Conservation (phyloP, 2,797 vertebrate genomes). For the Nasua narica region DNA sequence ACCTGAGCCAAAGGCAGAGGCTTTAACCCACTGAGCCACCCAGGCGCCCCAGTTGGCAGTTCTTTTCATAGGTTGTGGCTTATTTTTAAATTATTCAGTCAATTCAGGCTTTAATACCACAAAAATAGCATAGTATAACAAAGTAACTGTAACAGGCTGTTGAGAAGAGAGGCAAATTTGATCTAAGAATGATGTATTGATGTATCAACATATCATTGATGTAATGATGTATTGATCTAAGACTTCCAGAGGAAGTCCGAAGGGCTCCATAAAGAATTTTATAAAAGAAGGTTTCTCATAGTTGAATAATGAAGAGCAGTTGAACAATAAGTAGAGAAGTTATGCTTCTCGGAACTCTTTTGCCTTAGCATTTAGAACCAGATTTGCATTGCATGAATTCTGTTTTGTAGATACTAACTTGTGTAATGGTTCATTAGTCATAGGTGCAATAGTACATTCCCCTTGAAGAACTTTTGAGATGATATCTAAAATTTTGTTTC, state of each 20-base stretch:
- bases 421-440: not conserved
- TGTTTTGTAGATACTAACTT: not conserved
- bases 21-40: too few relatives aligned
- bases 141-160: not conserved
- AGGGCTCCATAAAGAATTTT: not conserved
- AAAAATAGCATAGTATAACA: not conserved
- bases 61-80: not conserved
- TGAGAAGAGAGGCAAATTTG: not conserved
- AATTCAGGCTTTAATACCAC: slow-evolving; percentile 1
- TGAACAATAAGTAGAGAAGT: not conserved
- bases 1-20: too few relatives aligned
- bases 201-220: too few relatives aligned
- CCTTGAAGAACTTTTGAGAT: not conserved
- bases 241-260: not conserved
- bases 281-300: not conserved
- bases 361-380: not conserved
- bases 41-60: not conserved
- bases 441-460: not conserved
- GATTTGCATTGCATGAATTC: not conserved
- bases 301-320: not conserved
- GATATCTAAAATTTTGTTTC: not conserved
- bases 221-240: too few relatives aligned
- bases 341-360: not conserved
- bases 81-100: not conserved
- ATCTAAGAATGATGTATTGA: not conserved